Evolutionary conservation across 2,888 invertebrate genomes (phyloP), one percentile per base, ranked within the genome.

Genomic region (Odontocerum albicorne): DNA sequence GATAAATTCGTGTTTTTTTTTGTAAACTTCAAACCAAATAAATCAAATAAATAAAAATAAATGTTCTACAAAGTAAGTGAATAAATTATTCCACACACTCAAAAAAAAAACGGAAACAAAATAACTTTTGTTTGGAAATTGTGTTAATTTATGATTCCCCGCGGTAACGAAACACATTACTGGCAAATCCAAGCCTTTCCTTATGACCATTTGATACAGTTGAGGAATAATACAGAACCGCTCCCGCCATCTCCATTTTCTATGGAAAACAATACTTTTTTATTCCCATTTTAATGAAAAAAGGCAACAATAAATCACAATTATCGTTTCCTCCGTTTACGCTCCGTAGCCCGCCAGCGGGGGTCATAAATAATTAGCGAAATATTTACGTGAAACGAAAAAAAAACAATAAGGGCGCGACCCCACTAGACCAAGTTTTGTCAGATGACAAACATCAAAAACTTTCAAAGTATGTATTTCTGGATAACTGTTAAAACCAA

Each of bases 261-360:
- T 42, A 54, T 54, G 49, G 44, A 49, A 39, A 55, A 55, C 55
- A 55, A 55, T 49, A 55, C 49, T 49, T 50, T 55, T 45, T 44
- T 50, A 55, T 50, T 50, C 47, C 52, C 47, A 32, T 52, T 56
- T 56, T 56, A 51, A 56, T 56, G 47, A 57, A 57, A 53, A 53
- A 57, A 54, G 47, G 39, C 36, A 43, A 21, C 40, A 31, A 53
- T 57, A 54, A 57, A 57, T 57, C 53, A 54, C 47, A 54, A 54
- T 57, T 57, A 57, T 53, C 42, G 57, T 53, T 57, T 57, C 57
- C 57, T 57, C 33, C 40, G 43, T 53, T 49, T 42, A 57, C 47
- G 56, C 47, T 56, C 49, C 44, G 45, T 49, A 17, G 49, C 40
- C 36, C 49, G 49, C 36, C 21, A 22, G 32, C 43, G 33, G 33